phyloP scores from a whole-genome alignment of 2,888 invertebrate species.

The Cetonia aurata region DNA sequence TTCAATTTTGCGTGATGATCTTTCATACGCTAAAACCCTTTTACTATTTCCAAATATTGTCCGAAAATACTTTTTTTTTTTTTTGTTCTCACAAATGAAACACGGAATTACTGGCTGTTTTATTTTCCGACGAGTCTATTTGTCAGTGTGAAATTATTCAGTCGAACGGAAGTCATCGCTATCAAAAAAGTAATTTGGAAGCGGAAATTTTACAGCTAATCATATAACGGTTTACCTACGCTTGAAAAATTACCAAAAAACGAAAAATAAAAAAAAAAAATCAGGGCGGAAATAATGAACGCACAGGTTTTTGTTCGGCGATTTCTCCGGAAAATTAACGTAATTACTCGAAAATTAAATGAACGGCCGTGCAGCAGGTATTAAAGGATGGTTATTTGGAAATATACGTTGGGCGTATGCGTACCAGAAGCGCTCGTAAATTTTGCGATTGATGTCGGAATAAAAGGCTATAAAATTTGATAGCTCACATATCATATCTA shows the following conservation, averaged over 20 bases:
- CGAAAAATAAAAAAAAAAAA: constrained; percentile 2
- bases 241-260: constrained; percentile 13
- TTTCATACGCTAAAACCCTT: too few relatives aligned
- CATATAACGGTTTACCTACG: constrained; percentile 11
- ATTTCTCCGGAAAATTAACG: constrained; percentile 30
- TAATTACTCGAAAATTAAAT: constrained; percentile 39
- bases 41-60: too few relatives aligned
- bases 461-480: constrained; percentile 38
- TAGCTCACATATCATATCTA: constrained; percentile 11
- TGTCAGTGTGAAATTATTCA: constrained; percentile 4
- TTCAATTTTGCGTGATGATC: too few relatives aligned
- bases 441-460: constrained; percentile 34
- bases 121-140: neutral
- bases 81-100: too few relatives aligned
- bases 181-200: constrained; percentile 10
- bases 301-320: constrained; percentile 12
- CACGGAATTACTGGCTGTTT: too few relatives aligned
- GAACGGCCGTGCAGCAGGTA: constrained; percentile 16
- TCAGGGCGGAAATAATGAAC: constrained; percentile 34
- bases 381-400: constrained; percentile 19
- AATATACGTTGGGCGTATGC: constrained; percentile 20
- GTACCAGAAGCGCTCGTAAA: constrained; percentile 27
- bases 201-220: constrained; percentile 20
- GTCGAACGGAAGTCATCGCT: neutral
- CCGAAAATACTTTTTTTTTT: too few relatives aligned